Evolutionary conservation across 2,888 invertebrate genomes (phyloP).

Genomic region (Amaurobius ferox): DNA sequence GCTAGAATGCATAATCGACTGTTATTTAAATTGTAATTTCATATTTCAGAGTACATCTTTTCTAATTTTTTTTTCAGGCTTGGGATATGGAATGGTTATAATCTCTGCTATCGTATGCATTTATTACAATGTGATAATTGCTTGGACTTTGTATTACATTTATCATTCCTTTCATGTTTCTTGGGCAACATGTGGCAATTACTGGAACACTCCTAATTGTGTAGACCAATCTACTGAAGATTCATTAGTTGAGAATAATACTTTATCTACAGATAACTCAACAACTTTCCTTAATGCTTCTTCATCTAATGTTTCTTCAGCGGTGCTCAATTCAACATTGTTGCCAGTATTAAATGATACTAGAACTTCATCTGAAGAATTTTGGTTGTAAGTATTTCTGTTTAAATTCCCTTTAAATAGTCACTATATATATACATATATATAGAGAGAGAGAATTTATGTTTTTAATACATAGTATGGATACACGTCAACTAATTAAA

Average conservation of each 20-base stretch:
- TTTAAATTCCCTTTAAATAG: too few species aligned
- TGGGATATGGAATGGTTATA: slow-evolving; percentile 98
- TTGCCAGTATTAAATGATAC: slow-evolving; percentile 10
- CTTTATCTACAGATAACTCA: slow-evolving; percentile 27
- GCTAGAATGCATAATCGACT: too few species aligned
- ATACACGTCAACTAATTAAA: too few species aligned
- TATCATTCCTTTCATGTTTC: slow-evolving; percentile 82
- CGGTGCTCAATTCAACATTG: slow-evolving; percentile 94
- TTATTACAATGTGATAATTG: slow-evolving; percentile 98
- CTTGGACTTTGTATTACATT: slow-evolving; percentile 99
- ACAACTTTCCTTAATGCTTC: not conserved
- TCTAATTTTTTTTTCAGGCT: slow-evolving; percentile 83
- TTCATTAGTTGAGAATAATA: too few species aligned
- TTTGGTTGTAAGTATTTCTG: slow-evolving; percentile 68
- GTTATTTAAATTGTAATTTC: too few species aligned
- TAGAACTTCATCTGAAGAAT: slow-evolving; percentile 71
- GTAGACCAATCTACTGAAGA: slow-evolving; percentile 90
- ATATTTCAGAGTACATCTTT: too few species aligned
- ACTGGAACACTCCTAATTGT: slow-evolving; percentile 95
- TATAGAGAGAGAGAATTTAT: too few species aligned
- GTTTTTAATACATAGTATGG: too few species aligned
- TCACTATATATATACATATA: too few species aligned
- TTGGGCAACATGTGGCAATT: slow-evolving; percentile 94
- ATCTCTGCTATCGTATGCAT: slow-evolving; percentile 99
- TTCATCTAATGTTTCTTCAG: not conserved